phyloP scores from a whole-genome alignment of 2,113 vertebrate species.

The Gasterosteus aculeatus region DNA sequence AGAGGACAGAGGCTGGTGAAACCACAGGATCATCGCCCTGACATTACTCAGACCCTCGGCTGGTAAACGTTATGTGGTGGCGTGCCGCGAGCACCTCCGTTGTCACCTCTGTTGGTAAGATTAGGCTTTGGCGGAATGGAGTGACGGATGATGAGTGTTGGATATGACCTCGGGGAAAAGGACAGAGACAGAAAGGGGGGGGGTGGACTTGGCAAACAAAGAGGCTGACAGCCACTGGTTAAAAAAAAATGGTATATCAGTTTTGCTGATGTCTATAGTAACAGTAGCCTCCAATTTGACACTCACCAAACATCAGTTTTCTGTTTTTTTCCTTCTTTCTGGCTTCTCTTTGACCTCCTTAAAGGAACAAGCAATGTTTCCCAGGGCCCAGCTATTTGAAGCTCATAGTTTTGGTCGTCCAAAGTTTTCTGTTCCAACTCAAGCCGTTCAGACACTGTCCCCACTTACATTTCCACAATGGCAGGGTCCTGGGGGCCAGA shows the following conservation, averaged over 20 bases:
- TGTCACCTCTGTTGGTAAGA: constrained; percentile 70
- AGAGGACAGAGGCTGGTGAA: constrained; percentile 42
- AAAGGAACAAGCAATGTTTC: constrained; percentile 81
- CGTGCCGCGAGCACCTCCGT: constrained; percentile 62
- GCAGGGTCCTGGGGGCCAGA: constrained; percentile 80
- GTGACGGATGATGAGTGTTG: constrained; percentile 64
- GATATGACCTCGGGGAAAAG: constrained; percentile 53
- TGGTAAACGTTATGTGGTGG: constrained; percentile 47
- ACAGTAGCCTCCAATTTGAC: constrained; percentile 71
- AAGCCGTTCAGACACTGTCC: constrained; percentile 77
- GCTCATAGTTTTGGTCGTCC: constrained; percentile 83
- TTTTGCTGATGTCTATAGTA: constrained; percentile 74
- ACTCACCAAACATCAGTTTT: constrained; percentile 72
- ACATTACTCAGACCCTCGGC: constrained; percentile 61
- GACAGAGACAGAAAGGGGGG: constrained; percentile 1
- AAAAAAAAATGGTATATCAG: constrained; percentile 59
- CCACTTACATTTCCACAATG: constrained; percentile 82
- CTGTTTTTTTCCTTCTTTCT: constrained; percentile 60
- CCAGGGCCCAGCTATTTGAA: constrained; percentile 82
- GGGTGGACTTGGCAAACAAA: constrained; percentile 19
- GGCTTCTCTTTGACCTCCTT: constrained; percentile 77
- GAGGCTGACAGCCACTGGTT: constrained; percentile 33
- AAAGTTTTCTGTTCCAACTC: constrained; percentile 77
- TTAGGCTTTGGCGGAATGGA: constrained; percentile 52
- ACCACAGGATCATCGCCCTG: constrained; percentile 53